phyloP scores from a whole-genome alignment of 2,113 vertebrate genomes.

The Hypomesus transpacificus region DNA sequence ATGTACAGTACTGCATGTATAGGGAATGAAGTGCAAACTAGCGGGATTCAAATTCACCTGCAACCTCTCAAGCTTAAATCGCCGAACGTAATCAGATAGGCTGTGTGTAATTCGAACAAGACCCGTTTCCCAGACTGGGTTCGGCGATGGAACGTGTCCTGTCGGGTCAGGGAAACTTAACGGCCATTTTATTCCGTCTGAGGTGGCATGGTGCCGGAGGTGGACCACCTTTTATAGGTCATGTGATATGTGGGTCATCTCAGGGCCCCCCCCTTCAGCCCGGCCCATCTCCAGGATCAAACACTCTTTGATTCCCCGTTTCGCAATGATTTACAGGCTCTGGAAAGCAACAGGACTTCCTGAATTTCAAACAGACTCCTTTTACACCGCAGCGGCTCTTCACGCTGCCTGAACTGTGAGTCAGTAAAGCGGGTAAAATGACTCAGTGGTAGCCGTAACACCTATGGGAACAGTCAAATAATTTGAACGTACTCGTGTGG shows the following conservation, averaged over 20 bases:
- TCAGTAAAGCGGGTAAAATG: background rate
- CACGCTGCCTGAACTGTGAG: background rate
- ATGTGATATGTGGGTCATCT: slow-evolving; percentile 58
- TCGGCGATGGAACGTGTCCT: slow-evolving; percentile 21
- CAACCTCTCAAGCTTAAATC: background rate
- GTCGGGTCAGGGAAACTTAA: slow-evolving; percentile 31
- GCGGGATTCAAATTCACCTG: background rate
- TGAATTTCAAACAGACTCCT: slow-evolving; percentile 7
- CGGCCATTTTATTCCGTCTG: slow-evolving; percentile 47
- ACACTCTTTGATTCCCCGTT: slow-evolving; percentile 52
- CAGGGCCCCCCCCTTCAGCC: slow-evolving; percentile 48
- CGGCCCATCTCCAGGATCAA: slow-evolving; percentile 62
- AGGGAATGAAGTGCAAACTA: background rate
- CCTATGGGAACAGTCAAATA: too few relatives aligned
- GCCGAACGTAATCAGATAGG: background rate
- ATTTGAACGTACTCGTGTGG: too few relatives aligned
- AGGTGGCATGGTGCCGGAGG: slow-evolving; percentile 56
- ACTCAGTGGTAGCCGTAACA: background rate
- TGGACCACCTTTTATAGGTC: slow-evolving; percentile 58
- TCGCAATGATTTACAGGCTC: slow-evolving; percentile 48
- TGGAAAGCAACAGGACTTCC: slow-evolving; percentile 37
- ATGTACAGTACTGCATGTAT: background rate
- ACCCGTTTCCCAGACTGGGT: background rate
- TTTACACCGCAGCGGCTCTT: background rate
- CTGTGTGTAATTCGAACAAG: background rate